A percentile compares a stretch with the other conserved stretches of the same genome.
Evolutionary conservation across 2,888 invertebrate genomes (phyloP).

Genomic region (Ennomos erosarius): DNA sequence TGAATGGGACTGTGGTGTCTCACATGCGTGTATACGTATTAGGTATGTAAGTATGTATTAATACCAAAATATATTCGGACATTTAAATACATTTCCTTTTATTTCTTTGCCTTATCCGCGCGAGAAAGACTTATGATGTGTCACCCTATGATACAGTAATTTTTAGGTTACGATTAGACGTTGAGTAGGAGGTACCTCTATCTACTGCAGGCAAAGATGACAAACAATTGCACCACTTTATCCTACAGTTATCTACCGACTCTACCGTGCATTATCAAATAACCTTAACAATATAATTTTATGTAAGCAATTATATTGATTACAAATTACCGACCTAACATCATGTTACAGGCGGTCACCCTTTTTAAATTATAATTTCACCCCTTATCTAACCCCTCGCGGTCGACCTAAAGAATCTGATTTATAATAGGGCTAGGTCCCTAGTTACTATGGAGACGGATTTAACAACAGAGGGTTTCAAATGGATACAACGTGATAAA

Average conservation of each 20-base stretch:
- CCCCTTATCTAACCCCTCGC: slow-evolving; percentile 13
- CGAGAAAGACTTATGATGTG: slow-evolving; percentile 1
- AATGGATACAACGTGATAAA: background rate
- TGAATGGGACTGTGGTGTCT: no score
- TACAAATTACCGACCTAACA: background rate
- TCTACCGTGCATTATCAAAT: no score
- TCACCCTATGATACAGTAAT: slow-evolving; percentile 36
- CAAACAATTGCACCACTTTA: slow-evolving; percentile 22
- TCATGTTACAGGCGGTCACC: slow-evolving; percentile 3
- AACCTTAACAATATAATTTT: no score
- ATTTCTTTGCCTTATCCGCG: no score
- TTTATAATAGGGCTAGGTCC: slow-evolving; percentile 35
- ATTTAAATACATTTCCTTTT: no score
- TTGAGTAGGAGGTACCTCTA: slow-evolving; percentile 2
- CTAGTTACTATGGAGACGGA: slow-evolving; percentile 42
- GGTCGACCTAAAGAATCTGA: slow-evolving; percentile 38
- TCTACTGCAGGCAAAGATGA: slow-evolving; percentile 36
- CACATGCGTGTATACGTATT: no score
- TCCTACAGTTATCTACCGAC: no score
- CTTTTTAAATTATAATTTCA: background rate
- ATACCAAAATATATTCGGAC: no score
- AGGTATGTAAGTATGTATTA: no score
- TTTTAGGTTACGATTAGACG: slow-evolving; percentile 34
- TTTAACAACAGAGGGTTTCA: slow-evolving; percentile 45
- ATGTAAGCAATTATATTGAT: slow-evolving; percentile 4